Evolutionary conservation across 2,113 vertebrate genomes (phyloP).

Genomic region (Ibidorhyncha struthersii): DNA sequence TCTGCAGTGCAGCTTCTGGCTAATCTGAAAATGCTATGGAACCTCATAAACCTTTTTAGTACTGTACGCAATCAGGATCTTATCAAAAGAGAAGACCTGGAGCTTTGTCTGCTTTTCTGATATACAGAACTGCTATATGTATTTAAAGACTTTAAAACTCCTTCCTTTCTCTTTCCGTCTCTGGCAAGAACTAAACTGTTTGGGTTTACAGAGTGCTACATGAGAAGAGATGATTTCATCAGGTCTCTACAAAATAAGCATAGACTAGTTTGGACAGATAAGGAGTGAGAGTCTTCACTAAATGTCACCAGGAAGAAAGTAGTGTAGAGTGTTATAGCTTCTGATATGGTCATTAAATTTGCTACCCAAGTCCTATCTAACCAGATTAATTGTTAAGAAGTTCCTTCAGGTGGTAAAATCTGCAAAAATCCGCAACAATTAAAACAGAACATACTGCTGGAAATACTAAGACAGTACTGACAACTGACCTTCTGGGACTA

Average conservation of each 20-base stretch:
- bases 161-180: neutral
- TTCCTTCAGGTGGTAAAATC: neutral
- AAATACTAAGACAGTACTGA: neutral
- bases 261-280: neutral
- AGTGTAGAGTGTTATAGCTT: neutral
- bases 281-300: neutral
- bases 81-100: slow-evolving; percentile 33
- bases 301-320: neutral
- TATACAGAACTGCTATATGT: neutral
- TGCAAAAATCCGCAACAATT: neutral
- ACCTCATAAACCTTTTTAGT: slow-evolving; percentile 26
- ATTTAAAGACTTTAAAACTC: neutral
- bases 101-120: neutral
- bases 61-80: neutral
- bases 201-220: neutral
- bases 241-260: neutral
- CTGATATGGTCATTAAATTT: neutral
- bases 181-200: neutral
- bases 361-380: neutral
- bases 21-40: neutral
- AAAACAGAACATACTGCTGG: neutral
- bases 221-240: neutral
- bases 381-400: neutral
- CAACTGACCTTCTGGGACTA: neutral
- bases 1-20: neutral